Evolutionary conservation across 1,140 invertebrate genomes (phyloP).

Genomic region (Trichonephila inaurata): DNA sequence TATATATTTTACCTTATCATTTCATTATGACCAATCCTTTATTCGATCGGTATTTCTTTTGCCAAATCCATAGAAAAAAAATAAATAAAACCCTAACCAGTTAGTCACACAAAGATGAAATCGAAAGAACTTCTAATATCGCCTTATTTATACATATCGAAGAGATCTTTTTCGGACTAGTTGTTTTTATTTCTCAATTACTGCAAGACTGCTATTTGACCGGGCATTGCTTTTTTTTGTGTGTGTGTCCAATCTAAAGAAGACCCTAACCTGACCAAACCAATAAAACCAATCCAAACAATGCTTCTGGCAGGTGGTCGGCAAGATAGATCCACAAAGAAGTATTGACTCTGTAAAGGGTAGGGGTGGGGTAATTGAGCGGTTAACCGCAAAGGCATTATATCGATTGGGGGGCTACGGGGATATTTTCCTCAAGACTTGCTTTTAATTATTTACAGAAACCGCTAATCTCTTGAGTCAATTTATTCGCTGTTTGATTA

Average conservation of each 20-base stretch:
- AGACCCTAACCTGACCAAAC: slow-evolving; percentile 2
- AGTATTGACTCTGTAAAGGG: slow-evolving; percentile 44
- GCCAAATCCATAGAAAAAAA: too few species aligned
- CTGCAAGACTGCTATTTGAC: background rate
- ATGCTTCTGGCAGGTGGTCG: background rate
- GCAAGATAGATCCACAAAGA: background rate
- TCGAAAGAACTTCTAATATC: too few species aligned
- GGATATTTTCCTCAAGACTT: slow-evolving; percentile 72
- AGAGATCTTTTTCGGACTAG: too few species aligned
- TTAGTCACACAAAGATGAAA: too few species aligned
- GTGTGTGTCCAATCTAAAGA: background rate
- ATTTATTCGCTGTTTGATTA: slow-evolving; percentile 75
- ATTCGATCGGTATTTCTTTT: too few species aligned
- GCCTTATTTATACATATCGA: too few species aligned
- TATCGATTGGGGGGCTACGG: slow-evolving; percentile 54
- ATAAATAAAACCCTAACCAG: too few species aligned
- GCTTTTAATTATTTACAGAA: slow-evolving; percentile 74
- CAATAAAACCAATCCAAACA: slow-evolving; percentile 16
- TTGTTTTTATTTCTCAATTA: background rate
- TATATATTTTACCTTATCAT: too few species aligned
- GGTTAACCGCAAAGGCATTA: slow-evolving; percentile 71
- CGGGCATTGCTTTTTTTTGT: background rate
- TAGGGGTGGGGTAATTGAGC: slow-evolving; percentile 58
- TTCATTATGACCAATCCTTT: too few species aligned
- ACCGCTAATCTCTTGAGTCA: slow-evolving; percentile 67